Percentiles rank a stretch among this genome's conserved stretches.
These are phyloP conservation scores for Drosophila prostipennis DNA, from an alignment of 2,888 invertebrate genomes.

Conservation along the genomic window DNA sequence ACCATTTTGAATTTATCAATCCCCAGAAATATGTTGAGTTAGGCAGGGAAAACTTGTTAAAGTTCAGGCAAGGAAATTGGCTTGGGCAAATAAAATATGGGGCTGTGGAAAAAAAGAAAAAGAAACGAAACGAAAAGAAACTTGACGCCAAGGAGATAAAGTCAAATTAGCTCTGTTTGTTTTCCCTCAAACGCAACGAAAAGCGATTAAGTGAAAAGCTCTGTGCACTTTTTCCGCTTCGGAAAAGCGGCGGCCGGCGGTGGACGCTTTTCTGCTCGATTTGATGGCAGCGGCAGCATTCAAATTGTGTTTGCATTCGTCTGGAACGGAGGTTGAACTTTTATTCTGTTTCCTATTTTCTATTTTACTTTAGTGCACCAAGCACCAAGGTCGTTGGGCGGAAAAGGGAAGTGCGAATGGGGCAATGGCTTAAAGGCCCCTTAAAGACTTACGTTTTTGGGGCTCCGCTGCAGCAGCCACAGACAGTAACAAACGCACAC, in stretches of 20 bases:
- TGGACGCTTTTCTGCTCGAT: conserved; percentile 64
- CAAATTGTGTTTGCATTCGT: conserved; percentile 71
- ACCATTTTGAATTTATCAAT: neutral
- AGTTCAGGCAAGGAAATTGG: conserved; percentile 5
- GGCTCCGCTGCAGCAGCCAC: conserved; percentile 6
- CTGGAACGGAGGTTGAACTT: conserved; percentile 24
- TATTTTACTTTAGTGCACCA: conserved; percentile 12
- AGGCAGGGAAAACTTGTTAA: conserved; percentile 2
- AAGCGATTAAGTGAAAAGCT: conserved; percentile 77
- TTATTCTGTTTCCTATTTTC: conserved; percentile 2
- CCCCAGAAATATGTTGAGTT: neutral
- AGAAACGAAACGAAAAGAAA: neutral
- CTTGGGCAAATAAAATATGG: conserved; percentile 1
- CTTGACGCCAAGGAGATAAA: conserved; percentile 58
- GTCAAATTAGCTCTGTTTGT: conserved; percentile 76
- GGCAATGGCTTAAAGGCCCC: neutral
- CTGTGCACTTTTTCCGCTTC: conserved; percentile 4
- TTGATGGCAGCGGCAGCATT: conserved; percentile 59
- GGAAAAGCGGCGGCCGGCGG: conserved; percentile 1
- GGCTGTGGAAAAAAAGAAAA: conserved; percentile 11
- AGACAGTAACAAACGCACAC: neutral
- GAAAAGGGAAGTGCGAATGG: neutral
- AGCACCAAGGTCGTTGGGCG: conserved; percentile 26
- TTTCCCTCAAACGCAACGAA: conserved; percentile 68
- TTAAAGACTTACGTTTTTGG: neutral